Evolutionary conservation across 2,797 vertebrate species (phyloP), one percentile per base, ranked within the genome.

Genomic region (Sebastes oblongus): DNA sequence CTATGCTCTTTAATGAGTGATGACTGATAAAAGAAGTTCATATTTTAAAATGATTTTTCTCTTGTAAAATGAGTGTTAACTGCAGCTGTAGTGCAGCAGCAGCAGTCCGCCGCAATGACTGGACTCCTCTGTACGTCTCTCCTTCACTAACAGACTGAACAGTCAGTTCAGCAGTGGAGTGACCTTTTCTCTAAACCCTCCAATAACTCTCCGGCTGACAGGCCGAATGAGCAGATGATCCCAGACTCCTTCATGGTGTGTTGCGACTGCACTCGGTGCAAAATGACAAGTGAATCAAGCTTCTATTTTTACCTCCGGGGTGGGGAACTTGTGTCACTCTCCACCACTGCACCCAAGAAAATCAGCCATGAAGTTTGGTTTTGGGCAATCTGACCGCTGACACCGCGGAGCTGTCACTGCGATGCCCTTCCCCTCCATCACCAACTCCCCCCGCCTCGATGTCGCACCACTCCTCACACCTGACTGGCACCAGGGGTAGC

Each of bases 321-420:
- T 20, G 55, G 54, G 18, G 74, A 72, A 78, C 80, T 88, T 70
- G 91, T 92, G 90, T 93, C 91, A 92, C 78, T 90, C 87, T 86
- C 78, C n/a, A 86, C 86, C 66, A 54, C 76, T 62, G 82, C 84
- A 75, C 74, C 90, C 82, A 90, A 91, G 88, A 93, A 89, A 90
- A 92, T 92, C 88, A 70, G 73, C 72, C 77, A 72, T 90, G 92
- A 94, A 93, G 90, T 93, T 92, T 93, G 94, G 91, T 95, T 95
- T 93, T 89, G 93, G 92, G 89, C 94, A 86, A 94, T 93, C 89
- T 91, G 93, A 94, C 92, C 93, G 91, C 89, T 95, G 95, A 96
- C 94, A 95, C 93, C 90, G 82, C 83, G 20, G 90, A 94, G 92
- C 92, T 95, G 95, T 95, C 95, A 94, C 72, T 69, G 80, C 74